Conservation (phyloP, 2,113 vertebrate species). For the Psammodynastes pulverulentus region DNA sequence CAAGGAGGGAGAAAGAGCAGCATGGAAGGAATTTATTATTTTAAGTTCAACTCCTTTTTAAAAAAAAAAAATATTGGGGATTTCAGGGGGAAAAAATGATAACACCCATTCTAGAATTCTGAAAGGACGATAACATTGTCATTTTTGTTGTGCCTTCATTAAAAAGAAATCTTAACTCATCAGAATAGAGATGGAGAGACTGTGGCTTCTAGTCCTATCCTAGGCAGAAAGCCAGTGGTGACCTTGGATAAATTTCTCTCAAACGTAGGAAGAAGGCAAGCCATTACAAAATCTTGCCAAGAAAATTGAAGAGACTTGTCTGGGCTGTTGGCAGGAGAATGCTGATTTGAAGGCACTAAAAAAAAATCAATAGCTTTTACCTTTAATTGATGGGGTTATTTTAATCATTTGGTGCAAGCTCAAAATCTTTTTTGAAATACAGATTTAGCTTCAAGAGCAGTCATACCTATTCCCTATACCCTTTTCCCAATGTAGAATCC, state of each 20-base stretch:
- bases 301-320: neutral
- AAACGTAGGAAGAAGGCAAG: neutral
- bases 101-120: neutral
- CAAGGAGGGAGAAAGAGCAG: neutral
- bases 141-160: neutral
- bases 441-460: neutral
- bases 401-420: neutral
- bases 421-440: neutral
- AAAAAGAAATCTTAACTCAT: neutral
- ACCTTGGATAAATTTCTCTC: neutral
- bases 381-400: neutral
- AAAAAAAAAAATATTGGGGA: neutral
- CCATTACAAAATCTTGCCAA: neutral
- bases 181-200: neutral
- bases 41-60: neutral
- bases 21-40: neutral
- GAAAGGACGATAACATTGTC: neutral
- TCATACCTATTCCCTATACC: neutral
- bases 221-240: neutral
- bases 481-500: neutral
- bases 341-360: neutral
- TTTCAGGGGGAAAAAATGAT: too few relatives aligned
- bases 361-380: neutral
- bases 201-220: neutral
- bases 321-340: neutral